Base-by-base conservation (phyloP, 23 tunicate species). In the Trididemnum miniatum region DNA sequence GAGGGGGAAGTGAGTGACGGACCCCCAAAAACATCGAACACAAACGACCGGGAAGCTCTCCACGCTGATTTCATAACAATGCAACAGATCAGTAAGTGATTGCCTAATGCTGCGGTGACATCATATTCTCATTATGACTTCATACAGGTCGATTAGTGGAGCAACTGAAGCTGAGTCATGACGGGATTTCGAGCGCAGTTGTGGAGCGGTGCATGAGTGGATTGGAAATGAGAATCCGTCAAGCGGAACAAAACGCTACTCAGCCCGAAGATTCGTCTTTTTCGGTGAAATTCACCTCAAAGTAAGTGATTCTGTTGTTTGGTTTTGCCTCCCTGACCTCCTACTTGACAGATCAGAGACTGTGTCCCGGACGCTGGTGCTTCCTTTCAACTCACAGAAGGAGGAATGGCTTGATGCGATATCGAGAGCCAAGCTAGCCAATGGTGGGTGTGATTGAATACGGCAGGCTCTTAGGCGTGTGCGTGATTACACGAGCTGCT, bases 341-440 rank as follows among this genome's bases (percentile, higher is more conserved):
- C n/a, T 20, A 12, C 67, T 4, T 62, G 25, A n/a, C 79, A 73
- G 79, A 40, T 73, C 79, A 31, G 79, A 73, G 59, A 37, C 59
- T 2, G 30, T 39, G 59, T 73, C 83, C 23, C 38, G 98, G 25
- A 88, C 93, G n/a, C 73, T 93, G 66, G 89, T 88, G 23, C 38
- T 80, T n/a, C 32, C 80, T 9, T 80, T 80, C 57, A 34, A 60
- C 22, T 82, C 89, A 1, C 89, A 80, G 26, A 79, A 84, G 65
- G 84, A 88, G 44, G 93, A 93, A 25, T 93, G 98, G 98, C 63
- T 88, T 51, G 93, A 88, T 26, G 73, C 84, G 20, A 88, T 93
- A 7, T 78, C 84, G 29, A 84, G 71, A 36, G 89, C 93, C 1
- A 93, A 93, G 71, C 80, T 93, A 1, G 88, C 93, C 12, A 93